phyloP scores from a whole-genome alignment of 1,140 invertebrate species.

The Drosophila subpulchrella region DNA sequence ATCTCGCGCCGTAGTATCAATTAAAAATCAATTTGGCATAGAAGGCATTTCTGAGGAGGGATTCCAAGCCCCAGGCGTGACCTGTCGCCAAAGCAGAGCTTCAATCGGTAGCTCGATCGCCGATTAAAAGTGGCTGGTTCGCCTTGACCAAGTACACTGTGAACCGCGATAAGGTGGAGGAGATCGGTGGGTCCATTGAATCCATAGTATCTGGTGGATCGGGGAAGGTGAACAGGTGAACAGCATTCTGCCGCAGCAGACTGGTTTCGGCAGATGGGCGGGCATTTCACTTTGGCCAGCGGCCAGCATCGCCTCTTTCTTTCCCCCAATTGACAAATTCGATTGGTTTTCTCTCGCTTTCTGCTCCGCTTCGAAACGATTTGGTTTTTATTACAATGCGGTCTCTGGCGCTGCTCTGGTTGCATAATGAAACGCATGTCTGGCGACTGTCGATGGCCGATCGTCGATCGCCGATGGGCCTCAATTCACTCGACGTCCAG shows the following conservation, averaged over 20 bases:
- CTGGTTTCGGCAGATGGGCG: conserved; percentile 14
- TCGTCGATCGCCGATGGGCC: conserved; percentile 27
- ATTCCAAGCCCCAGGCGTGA: conserved; percentile 22
- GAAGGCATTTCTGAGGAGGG: conserved; percentile 5
- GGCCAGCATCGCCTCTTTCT: conserved; percentile 11
- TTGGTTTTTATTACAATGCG: conserved; percentile 60
- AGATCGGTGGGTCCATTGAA: background rate
- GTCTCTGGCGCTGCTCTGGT: conserved; percentile 37
- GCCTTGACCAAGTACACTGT: conserved; percentile 71
- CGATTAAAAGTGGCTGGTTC: conserved; percentile 34
- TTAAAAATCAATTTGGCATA: conserved; percentile 19
- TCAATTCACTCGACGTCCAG: conserved; percentile 34
- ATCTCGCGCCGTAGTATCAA: background rate
- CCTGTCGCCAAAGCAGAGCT: conserved; percentile 30
- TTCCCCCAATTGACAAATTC: conserved; percentile 43
- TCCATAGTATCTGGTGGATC: too few relatives aligned
- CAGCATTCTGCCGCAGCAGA: conserved; percentile 33
- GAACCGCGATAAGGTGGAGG: conserved; percentile 8
- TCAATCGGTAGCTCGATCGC: background rate
- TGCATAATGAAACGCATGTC: conserved; percentile 51
- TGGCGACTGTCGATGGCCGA: background rate
- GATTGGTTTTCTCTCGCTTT: conserved; percentile 28
- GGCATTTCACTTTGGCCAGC: conserved; percentile 39
- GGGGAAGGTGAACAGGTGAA: conserved; percentile 19
- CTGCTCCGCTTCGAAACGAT: conserved; percentile 33